Conservation (phyloP, 2,797 vertebrate genomes). For the Lepidocolaptes lacrymiger region DNA sequence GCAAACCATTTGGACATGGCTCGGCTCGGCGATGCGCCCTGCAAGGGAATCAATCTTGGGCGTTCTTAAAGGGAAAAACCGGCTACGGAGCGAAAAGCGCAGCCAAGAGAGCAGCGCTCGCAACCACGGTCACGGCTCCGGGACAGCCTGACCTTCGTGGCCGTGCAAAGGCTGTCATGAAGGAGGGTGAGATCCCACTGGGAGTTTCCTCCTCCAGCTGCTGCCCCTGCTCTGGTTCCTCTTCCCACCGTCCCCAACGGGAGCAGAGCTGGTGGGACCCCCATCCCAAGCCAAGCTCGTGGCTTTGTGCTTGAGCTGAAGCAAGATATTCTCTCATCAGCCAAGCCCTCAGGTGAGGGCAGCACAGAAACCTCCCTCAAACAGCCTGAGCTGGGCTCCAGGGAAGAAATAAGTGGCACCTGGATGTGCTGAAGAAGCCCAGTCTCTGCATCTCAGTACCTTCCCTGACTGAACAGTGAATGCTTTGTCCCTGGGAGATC, state of each 20-base stretch:
- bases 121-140: background rate
- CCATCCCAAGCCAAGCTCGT: fast-evolving
- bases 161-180: fast-evolving
- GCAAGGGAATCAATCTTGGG: slow-evolving; percentile 82
- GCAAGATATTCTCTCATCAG: background rate
- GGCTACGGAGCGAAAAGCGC: slow-evolving; percentile 37
- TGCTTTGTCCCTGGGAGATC: background rate
- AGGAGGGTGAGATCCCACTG: background rate
- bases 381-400: background rate
- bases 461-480: background rate
- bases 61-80: slow-evolving; percentile 75
- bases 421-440: background rate
- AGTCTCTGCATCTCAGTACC: background rate
- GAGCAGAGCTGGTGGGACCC: background rate
- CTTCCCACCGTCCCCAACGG: background rate
- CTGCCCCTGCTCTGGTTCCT: background rate
- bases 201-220: background rate
- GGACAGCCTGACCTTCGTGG: background rate
- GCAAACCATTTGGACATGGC: slow-evolving; percentile 84
- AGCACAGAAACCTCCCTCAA: background rate
- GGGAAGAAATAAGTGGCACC: background rate
- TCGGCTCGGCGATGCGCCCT: slow-evolving; percentile 77
- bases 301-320: background rate
- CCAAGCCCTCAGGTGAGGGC: background rate
- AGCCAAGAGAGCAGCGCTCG: background rate